These are phyloP conservation scores for Illadopsis cleaveri DNA, from an alignment of 2,113 vertebrate genomes.

Conservation along the genomic window DNA sequence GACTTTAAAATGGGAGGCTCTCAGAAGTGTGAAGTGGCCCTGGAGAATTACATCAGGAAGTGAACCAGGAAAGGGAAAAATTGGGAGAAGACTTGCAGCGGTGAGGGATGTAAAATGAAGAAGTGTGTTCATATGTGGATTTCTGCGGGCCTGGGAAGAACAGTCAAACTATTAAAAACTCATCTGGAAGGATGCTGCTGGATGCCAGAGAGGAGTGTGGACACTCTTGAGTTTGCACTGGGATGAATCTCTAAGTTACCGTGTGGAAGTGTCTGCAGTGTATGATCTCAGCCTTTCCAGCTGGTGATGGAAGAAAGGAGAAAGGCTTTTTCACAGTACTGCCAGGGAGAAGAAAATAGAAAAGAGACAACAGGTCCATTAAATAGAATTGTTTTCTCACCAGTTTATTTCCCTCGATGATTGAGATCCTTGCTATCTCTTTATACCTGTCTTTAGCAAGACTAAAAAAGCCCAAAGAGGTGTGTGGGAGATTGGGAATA, in stretches of 20 bases:
- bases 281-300: not conserved
- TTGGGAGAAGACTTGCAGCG: not conserved
- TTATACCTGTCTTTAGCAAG: not conserved
- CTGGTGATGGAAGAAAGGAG: not conserved
- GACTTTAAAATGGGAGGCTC: not conserved
- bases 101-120: not conserved
- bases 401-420: not conserved
- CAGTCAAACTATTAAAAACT: not conserved
- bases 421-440: not conserved
- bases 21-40: not conserved
- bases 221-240: not conserved
- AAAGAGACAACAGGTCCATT: not conserved
- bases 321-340: not conserved
- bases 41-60: not conserved
- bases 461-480: not conserved
- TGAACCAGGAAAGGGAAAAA: not conserved
- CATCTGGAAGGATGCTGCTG: not conserved
- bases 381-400: slow-evolving; percentile 30
- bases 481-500: not conserved
- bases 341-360: not conserved
- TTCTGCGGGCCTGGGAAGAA: not conserved
- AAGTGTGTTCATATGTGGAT: not conserved
- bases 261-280: not conserved
- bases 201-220: not conserved
- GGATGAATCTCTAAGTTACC: not conserved